Conservation (phyloP, 2,113 vertebrate genomes). For the Tursiops truncatus region DNA sequence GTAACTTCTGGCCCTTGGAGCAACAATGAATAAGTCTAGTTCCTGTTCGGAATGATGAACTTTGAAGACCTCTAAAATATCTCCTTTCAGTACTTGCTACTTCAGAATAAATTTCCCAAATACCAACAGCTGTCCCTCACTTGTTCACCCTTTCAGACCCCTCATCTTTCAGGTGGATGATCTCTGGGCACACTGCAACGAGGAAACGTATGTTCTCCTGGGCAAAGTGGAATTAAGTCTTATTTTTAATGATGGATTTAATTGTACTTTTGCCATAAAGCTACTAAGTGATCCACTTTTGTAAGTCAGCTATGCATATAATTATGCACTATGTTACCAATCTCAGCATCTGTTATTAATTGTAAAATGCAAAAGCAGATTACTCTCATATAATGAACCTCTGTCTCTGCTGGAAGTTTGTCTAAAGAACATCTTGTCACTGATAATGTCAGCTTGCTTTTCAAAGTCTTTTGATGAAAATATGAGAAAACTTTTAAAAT, state of each 20-base stretch:
- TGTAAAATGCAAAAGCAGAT: constrained; percentile 49
- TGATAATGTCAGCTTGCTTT: neutral
- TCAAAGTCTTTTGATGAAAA: constrained; percentile 23
- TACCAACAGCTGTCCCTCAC: neutral
- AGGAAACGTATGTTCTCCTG: constrained; percentile 32
- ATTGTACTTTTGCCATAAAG: constrained; percentile 50
- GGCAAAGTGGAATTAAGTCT: constrained; percentile 35
- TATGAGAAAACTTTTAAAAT: neutral
- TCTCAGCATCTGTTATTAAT: constrained; percentile 44
- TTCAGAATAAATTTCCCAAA: constrained; percentile 7
- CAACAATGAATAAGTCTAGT: constrained; percentile 25
- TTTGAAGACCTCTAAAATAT: constrained; percentile 47
- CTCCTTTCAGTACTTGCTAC: neutral
- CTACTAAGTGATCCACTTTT: constrained; percentile 47
- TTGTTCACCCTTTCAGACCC: neutral
- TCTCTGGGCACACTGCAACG: neutral
- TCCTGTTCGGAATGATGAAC: constrained; percentile 49
- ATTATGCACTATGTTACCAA: constrained; percentile 18
- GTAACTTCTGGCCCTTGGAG: constrained; percentile 46
- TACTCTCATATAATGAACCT: neutral
- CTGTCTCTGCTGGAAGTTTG: neutral
- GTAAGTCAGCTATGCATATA: constrained; percentile 55
- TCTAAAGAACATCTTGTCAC: neutral
- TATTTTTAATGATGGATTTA: constrained; percentile 62
- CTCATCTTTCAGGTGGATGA: neutral